These are phyloP conservation scores for chimpanzee (Pan troglodytes) DNA, from an alignment of 2,113 vertebrate species.

Conservation along the genomic window NHGRI_mPanTro3-v2.1_pri NC_072416.2:50398001-50398500, in stretches of 20 bases:
- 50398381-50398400: neutral
- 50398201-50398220: conserved; percentile 32
- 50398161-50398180: neutral
- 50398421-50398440: neutral
- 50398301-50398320: neutral
- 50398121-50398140: neutral
- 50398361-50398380: conserved; percentile 8
- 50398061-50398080: neutral
- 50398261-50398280: neutral
- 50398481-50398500: neutral
- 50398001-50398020: neutral
- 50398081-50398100: neutral
- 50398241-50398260: neutral
- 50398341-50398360: neutral
- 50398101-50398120: neutral
- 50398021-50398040: neutral
- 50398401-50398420: neutral
- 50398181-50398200: neutral
- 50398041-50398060: neutral
- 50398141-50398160: neutral
- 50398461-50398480: conserved; percentile 28
- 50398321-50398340: neutral
- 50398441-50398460: neutral
- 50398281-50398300: neutral
- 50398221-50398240: conserved; percentile 25